Base-by-base conservation (phyloP, 2,797 vertebrate species). In the Urocyon cinereoargenteus region DNA sequence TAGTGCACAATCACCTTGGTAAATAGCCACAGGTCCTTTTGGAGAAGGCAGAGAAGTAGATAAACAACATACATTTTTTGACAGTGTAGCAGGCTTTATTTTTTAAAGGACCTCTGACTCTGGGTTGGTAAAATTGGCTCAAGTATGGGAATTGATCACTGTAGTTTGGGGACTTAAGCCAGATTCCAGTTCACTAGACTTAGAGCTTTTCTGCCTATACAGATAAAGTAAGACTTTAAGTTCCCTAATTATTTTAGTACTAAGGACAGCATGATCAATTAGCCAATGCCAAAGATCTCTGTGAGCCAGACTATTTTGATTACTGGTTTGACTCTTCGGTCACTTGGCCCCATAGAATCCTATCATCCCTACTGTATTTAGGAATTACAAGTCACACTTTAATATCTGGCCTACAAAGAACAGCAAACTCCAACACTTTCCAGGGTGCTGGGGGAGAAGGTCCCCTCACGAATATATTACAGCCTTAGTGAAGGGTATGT, bases 161-260 rank as follows among this genome's bases (percentile, higher is more conserved):
- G 26, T 87, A 53, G 13, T 64, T 36, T 77, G 7, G 36, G 62
- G n/a, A 78, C 21, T 64, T 62, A 86, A 87, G 40, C 36, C 62
- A 96, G 55, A 95, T 16, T 92, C 86, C 53, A 70, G 19, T 86
- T 96, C 28, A 77, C 19, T 70, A 57, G 79, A 61, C 28, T 66
- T 62, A 22, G 3, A 94, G 51, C 28, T 70, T 95, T 89, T 66
- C 68, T 15, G n/a, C 1, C 62, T 79, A 49, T 24, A 57, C 3
- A 59, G 51, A 24, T 79, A 85, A 88, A 91, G 73, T 78, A 78
- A 72, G 28, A 53, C n/a, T 68, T 73, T 49, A 51, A 85, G 79
- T 21, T 28, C 3, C 62, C 6, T 86, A 83, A 40, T 36, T 78
- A 36, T 87, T 79, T 96, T 73, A 84, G 62, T 55, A 62, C 19